A percentile compares a stretch with the other conserved stretches of the same genome.
Evolutionary conservation across 2,888 invertebrate species (phyloP).

Genomic region (Euphydryas editha): DNA sequence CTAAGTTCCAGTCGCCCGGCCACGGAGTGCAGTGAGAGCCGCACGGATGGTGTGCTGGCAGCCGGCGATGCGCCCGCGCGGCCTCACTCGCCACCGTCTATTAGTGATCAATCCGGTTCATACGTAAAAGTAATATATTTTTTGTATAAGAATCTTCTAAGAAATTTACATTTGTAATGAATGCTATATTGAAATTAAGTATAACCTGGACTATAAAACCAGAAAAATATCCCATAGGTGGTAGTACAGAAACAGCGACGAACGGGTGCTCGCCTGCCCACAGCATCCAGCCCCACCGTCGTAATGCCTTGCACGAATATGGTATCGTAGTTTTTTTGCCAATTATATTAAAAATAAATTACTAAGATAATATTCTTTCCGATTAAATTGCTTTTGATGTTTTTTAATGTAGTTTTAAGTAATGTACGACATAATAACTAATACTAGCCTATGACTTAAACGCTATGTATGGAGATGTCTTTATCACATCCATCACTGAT

Average conservation of each 20-base stretch:
- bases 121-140: conserved; percentile 41
- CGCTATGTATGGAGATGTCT: too few relatives aligned
- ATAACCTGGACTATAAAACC: too few relatives aligned
- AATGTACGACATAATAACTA: too few relatives aligned
- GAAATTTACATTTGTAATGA: too few relatives aligned
- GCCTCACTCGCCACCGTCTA: conserved; percentile 26
- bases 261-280: conserved; percentile 32
- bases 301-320: background rate
- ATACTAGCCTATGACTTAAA: too few relatives aligned
- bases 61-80: conserved; percentile 33
- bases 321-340: background rate
- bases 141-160: background rate
- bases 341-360: too few relatives aligned
- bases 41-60: conserved; percentile 30
- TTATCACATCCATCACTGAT: too few relatives aligned
- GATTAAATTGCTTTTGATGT: too few relatives aligned
- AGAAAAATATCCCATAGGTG: conserved; percentile 40
- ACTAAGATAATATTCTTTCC: too few relatives aligned
- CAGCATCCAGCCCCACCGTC: conserved; percentile 19
- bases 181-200: too few relatives aligned
- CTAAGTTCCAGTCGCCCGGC: conserved; percentile 15
- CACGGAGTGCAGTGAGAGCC: conserved; percentile 8
- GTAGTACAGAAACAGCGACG: conserved; percentile 51
- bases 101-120: conserved; percentile 50
- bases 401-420: too few relatives aligned